Evolutionary conservation across 2,113 vertebrate species (phyloP), one percentile per base, ranked within the genome.

Genomic region (Atractosteus spatula): DNA sequence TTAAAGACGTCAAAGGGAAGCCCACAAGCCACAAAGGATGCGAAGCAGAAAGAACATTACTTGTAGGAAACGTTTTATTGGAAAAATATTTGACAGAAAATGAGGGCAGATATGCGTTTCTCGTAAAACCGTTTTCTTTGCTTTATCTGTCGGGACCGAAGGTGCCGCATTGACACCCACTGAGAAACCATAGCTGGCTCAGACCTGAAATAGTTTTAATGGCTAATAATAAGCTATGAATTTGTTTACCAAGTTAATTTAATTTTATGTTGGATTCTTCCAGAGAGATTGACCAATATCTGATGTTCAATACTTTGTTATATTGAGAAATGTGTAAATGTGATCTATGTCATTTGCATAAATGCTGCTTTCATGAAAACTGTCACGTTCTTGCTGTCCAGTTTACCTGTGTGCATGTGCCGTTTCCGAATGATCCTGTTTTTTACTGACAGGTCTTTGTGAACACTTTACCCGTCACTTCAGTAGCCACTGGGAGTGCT

Each of bases 341-440:
- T 88, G 78, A 81, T 84, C 73, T 87, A 82, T 81, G 65, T 84
- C 88, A 87, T 91, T 91, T 91, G 86, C 89, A 91, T 92, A 92
- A 92, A 92, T 83, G 85, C 84, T 63, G 85, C 90, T 90, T 90
- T 87, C 90, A 89, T 82, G 86, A 84, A 51, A 51, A 51, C 5
- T 1, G 10, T 5, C 5, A 2, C 5, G 10, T 7, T 7, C 5
- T 7, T 51, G 10, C 1, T 51, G 47, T 51, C 47, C 10, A 61
- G 69, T 43, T 12, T 66, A 41, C 42, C 16, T 41, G 43, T 41
- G 42, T 68, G 47, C 43, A 44, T 45, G 61, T 41, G 16, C 29
- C 29, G 29, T 29, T 29, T 29, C 29, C 29, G 29, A 29, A 29
- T 29, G 29, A 29, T 29, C 29, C 29, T 29, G 29, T 29, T 29